Percentiles rank a stretch among this genome's conserved stretches.
Conservation (phyloP, 2,797 vertebrate genomes). For the Rhinella marina region DNA sequence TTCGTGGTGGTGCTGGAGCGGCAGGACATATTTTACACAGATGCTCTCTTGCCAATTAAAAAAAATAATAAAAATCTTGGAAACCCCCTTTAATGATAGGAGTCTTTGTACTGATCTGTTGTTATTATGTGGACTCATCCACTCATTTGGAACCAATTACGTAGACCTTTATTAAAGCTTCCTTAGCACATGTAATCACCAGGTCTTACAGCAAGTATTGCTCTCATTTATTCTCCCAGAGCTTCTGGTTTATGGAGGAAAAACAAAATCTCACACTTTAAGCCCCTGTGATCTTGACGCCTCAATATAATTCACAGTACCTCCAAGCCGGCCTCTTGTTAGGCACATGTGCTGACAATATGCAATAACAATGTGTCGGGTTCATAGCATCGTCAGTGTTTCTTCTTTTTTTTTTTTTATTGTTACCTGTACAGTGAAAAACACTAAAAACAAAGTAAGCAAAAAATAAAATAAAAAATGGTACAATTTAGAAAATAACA, state of each 20-base stretch:
- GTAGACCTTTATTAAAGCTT: constrained; percentile 17
- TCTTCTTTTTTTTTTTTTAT: constrained; percentile 8
- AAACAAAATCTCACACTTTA: constrained; percentile 11
- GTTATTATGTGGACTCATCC: not conserved
- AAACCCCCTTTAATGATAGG: not conserved
- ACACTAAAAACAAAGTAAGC: not conserved
- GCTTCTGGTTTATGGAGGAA: constrained; percentile 6
- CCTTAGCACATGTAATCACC: constrained; percentile 1
- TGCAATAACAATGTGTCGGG: too few relatives aligned
- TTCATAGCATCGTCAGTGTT: not conserved
- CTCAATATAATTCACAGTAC: constrained; percentile 11
- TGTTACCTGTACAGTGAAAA: not conserved
- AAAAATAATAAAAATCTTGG: not conserved
- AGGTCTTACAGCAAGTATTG: constrained; percentile 21
- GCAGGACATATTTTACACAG: too few relatives aligned
- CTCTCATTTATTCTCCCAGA: constrained; percentile 21
- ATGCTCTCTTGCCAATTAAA: too few relatives aligned
- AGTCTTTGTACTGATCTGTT: not conserved
- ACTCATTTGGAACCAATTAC: constrained; percentile 19
- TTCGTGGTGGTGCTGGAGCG: too few relatives aligned
- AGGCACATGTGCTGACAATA: constrained; percentile 9
- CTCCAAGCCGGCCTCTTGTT: constrained; percentile 38
- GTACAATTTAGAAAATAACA: not conserved
- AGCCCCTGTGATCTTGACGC: constrained; percentile 12
- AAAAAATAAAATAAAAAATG: not conserved